Base-by-base conservation (phyloP, 2,888 invertebrate genomes). In the Oxystoma pomonae region DNA sequence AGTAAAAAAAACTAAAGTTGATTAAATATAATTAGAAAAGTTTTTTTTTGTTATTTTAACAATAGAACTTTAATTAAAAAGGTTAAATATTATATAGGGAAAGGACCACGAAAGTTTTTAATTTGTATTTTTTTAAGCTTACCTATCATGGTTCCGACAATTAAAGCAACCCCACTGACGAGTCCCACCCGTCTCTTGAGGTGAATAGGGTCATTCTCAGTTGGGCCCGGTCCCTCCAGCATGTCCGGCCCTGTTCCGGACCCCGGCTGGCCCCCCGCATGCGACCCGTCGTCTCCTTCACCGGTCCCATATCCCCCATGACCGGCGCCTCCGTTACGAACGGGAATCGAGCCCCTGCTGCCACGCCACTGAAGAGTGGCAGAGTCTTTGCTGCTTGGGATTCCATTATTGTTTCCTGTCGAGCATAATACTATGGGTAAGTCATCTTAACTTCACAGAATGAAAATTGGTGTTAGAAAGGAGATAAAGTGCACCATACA, bases 141-240 rank as follows among this genome's bases (percentile, higher is more conserved):
- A 94, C 96, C 96, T 80, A 97, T 96, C 96, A 96, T 97, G 72
- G 96, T 96, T 78, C 96, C 96, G 76, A 96, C 96, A 85, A 96
- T 97, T 90, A 97, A 89, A 90, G 96, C 95, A 88, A 94, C 94
- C 90, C 96, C 96, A 90, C 95, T 95, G 90, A 96, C 85, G 89
- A 96, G 93, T 89, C 96, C 96, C 90, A 97, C 92, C 91, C 94
- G 92, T 91, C 95, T 94, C 94, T 95, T 90, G 93, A 95, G 94
- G 93, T 94, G 92, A 95, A 96, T 88, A 94, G 92, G 84, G 93
- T 94, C 91, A 90, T 93, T 89, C 94, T 88, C 84, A 92, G 90
- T 86, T 94, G 94, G 83, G 91, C 89, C 90, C 90, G 90, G 82
- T 91, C 94, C 89, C 94, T 92, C 77, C 85, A 85, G 71, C 81